These are phyloP conservation scores for Arothron firmamentum DNA, from an alignment of 2,113 vertebrate species.

Conservation along the genomic window DNA sequence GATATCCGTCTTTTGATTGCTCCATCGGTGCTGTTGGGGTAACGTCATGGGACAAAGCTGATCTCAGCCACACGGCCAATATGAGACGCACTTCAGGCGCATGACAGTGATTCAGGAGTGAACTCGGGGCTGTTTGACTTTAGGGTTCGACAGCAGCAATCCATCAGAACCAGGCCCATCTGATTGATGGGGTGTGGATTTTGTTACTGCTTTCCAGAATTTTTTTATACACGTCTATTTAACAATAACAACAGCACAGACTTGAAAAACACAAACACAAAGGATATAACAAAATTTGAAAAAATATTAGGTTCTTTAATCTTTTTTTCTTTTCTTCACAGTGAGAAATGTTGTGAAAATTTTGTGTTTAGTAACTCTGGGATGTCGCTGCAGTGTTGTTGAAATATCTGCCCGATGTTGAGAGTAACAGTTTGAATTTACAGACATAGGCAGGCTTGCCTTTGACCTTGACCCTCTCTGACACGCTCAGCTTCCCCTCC, in stretches of 20 bases:
- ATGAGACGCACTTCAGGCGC: too few relatives aligned
- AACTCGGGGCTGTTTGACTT: not conserved
- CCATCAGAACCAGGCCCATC: too few relatives aligned
- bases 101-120: too few relatives aligned
- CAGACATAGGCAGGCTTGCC: conserved; percentile 61
- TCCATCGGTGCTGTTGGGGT: too few relatives aligned
- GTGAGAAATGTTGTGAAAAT: conserved; percentile 20
- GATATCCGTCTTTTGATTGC: too few relatives aligned
- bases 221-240: too few relatives aligned
- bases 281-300: too few relatives aligned
- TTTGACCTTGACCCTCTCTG: conserved; percentile 59
- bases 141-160: not conserved
- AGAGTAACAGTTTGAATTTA: conserved; percentile 69
- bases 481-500: conserved; percentile 51
- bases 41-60: not conserved
- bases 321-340: conserved; percentile 11
- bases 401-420: conserved; percentile 68
- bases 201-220: too few relatives aligned
- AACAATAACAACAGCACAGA: too few relatives aligned
- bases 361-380: conserved; percentile 30
- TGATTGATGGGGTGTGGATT: too few relatives aligned
- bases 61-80: too few relatives aligned
- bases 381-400: conserved; percentile 52
- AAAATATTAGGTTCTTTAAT: too few relatives aligned
- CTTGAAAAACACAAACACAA: not conserved